phyloP scores from a whole-genome alignment of 2,888 invertebrate species.

The Thymelicus lineola region DNA sequence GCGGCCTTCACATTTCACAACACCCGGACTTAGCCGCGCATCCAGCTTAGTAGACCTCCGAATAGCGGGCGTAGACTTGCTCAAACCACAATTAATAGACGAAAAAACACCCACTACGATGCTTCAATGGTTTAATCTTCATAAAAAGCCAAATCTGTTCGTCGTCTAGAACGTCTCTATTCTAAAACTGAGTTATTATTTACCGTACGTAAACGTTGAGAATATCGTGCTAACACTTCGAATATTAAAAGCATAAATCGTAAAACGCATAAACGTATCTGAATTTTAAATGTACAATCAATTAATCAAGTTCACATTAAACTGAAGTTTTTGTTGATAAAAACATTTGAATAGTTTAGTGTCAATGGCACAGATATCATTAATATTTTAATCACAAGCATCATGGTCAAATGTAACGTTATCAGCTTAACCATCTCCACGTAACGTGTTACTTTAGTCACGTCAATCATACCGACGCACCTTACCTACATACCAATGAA shows the following conservation, averaged over 20 bases:
- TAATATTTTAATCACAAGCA: slow-evolving; percentile 13
- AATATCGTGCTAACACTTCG: not conserved
- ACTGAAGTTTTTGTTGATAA: slow-evolving; percentile 8
- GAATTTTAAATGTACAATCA: not conserved
- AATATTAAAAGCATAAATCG: not conserved
- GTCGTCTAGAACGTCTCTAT: not conserved
- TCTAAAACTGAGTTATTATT: not conserved
- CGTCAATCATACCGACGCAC: slow-evolving; percentile 7
- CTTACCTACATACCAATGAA: slow-evolving; percentile 10
- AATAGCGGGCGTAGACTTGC: slow-evolving; percentile 14
- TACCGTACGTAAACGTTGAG: not conserved
- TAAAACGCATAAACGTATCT: not conserved
- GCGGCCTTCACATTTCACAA: slow-evolving; percentile 82
- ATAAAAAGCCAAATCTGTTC: not conserved
- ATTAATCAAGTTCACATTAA: slow-evolving; percentile 8
- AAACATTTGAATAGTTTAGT: slow-evolving; percentile 6
- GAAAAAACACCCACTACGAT: not conserved
- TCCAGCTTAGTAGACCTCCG: slow-evolving; percentile 57
- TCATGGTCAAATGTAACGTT: slow-evolving; percentile 10
- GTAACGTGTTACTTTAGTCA: slow-evolving; percentile 8
- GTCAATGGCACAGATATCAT: slow-evolving; percentile 16
- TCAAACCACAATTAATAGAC: slow-evolving; percentile 11
- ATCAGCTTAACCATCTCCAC: slow-evolving; percentile 2
- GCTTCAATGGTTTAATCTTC: slow-evolving; percentile 4
- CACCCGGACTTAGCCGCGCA: slow-evolving; percentile 81